Percentiles rank a stretch among this genome's conserved stretches.
Conservation (phyloP, 2,888 invertebrate species). For the Matsumyia berberina region DNA sequence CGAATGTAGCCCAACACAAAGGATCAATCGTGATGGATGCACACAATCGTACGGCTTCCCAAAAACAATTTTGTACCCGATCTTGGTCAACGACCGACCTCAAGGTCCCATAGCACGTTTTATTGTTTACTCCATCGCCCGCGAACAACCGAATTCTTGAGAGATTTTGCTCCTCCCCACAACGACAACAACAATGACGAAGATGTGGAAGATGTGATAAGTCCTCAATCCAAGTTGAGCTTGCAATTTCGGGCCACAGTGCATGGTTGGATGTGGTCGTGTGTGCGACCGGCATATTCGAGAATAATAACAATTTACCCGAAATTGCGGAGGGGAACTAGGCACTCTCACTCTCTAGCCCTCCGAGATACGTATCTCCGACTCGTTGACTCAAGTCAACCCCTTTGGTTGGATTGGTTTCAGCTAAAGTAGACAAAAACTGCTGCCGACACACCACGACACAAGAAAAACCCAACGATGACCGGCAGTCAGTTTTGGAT, state of each 20-base stretch:
- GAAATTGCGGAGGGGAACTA: slow-evolving; percentile 31
- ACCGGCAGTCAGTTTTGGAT: slow-evolving; percentile 21
- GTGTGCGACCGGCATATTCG: background rate
- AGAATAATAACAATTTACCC: slow-evolving; percentile 51
- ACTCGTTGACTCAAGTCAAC: background rate
- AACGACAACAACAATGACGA: background rate
- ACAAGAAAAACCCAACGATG: slow-evolving; percentile 18
- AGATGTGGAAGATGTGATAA: background rate
- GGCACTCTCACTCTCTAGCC: slow-evolving; percentile 23
- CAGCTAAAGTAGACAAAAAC: slow-evolving; percentile 1
- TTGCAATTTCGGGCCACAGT: slow-evolving; percentile 23
- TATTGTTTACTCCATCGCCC: background rate
- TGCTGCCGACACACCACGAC: slow-evolving; percentile 28
- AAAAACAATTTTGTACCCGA: slow-evolving; percentile 78
- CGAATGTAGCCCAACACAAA: slow-evolving; percentile 22
- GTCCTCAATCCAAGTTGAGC: slow-evolving; percentile 11
- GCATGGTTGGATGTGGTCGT: background rate
- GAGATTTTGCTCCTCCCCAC: slow-evolving; percentile 3
- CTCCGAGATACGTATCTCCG: background rate
- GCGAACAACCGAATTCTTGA: slow-evolving; percentile 13
- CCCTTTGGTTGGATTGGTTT: slow-evolving; percentile 18
- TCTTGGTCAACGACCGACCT: slow-evolving; percentile 82
- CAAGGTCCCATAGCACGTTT: slow-evolving; percentile 77
- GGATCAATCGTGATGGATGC: slow-evolving; percentile 39
- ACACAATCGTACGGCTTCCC: slow-evolving; percentile 30